Evolutionary conservation across 53 echinoderm and acorn worm species (phyloP), one percentile per base, ranked within the genome.

Genomic region (Apostichopus leukothele): DNA sequence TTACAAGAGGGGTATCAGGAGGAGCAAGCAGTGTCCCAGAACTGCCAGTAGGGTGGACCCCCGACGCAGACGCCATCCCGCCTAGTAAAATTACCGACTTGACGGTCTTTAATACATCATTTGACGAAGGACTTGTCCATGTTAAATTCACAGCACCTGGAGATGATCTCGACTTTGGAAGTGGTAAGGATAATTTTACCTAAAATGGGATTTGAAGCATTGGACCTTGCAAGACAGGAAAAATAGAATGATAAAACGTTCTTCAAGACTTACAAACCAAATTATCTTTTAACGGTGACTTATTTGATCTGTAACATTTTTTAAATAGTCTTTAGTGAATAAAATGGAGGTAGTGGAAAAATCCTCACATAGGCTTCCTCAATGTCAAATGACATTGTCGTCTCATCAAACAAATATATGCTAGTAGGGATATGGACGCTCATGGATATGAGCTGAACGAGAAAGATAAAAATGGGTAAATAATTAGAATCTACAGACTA

Each of bases 121-220:
- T 21, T 12, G 6, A n/a, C 4, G 20, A 81, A 6, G 60, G 59
- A 7, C 22, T 59, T 7, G 55, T 81, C 10, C 20, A 7, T 1
- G 21, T 81, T 9, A 81, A 11, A 20, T 81, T 81, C 12, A 81
- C 81, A 59, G 81, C 81, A 20, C 81, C 81, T 4, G 81, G 81
- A 13, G 81, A 81, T 59, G 81, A 81, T 81, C 60, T 81, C 21
- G 81, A 81, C 22, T 81, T 59, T 81, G 81, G 81, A 52, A 81
- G 23, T 81, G 81, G 81, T 81, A 55, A 54, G 9, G 5, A 1
- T n/a, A 1, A 18, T 22, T 55, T 18, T 54, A 23, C 22, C 7
- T 39, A 3, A 39, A 39, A 39, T 39, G 39, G 39, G 39, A 39
- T 39, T 39, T 39, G 39, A 3, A 39, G 39, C 39, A 39, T 3